These are phyloP conservation scores for Drosophila pseudotakahashii DNA, from an alignment of 2,888 invertebrate genomes.

Conservation along the genomic window DNA sequence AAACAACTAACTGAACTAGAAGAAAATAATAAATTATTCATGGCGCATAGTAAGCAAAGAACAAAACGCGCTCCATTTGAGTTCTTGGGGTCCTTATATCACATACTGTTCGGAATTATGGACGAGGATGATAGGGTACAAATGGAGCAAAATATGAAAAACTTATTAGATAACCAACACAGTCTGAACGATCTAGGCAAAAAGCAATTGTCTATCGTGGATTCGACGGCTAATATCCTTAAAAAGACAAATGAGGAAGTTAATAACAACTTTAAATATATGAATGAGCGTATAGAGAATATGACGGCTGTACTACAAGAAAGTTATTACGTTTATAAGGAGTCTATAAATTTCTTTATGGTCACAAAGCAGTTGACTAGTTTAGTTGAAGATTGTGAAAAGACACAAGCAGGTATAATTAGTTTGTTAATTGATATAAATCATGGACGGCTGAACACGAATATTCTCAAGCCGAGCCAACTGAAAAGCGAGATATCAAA, in stretches of 20 bases:
- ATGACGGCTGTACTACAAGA: slow-evolving; percentile 8
- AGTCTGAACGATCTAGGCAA: neutral
- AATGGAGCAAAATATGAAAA: slow-evolving; percentile 15
- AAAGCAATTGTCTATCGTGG: slow-evolving; percentile 1
- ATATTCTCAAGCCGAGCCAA: neutral
- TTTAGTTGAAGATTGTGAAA: slow-evolving; percentile 4
- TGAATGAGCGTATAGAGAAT: slow-evolving; percentile 1
- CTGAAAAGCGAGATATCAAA: neutral
- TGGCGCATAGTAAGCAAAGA: neutral
- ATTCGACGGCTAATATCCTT: slow-evolving; percentile 22
- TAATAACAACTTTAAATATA: slow-evolving; percentile 4
- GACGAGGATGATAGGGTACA: slow-evolving; percentile 15
- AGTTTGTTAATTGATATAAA: slow-evolving; percentile 4
- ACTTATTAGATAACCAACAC: slow-evolving; percentile 4
- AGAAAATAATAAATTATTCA: slow-evolving; percentile 8
- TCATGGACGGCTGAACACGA: slow-evolving; percentile 8
- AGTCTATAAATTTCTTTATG: slow-evolving; percentile 1
- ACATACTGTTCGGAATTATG: slow-evolving; percentile 28
- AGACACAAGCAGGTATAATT: slow-evolving; percentile 1
- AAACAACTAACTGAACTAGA: slow-evolving; percentile 12
- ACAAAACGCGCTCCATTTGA: slow-evolving; percentile 11
- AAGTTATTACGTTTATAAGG: slow-evolving; percentile 24
- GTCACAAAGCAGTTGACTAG: neutral
- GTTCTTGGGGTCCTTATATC: slow-evolving; percentile 19
- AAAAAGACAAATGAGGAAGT: slow-evolving; percentile 22